A percentile compares a stretch with the other conserved stretches of the same genome.
These are phyloP conservation scores for Seladonia tumulorum DNA, from an alignment of 2,888 invertebrate genomes.

Conservation along the genomic window DNA sequence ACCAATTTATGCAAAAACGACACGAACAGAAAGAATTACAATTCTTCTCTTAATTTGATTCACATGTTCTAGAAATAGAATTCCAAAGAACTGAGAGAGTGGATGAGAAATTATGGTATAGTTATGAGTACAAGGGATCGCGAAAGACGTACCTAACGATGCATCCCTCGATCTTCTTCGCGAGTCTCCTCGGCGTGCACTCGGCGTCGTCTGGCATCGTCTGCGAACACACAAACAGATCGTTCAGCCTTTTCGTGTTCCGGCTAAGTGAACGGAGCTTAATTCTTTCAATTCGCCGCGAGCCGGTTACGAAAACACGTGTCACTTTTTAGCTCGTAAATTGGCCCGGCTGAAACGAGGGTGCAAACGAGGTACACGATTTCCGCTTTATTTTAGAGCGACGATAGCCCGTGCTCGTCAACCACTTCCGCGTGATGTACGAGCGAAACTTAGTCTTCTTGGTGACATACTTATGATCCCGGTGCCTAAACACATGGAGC, in stretches of 20 bases:
- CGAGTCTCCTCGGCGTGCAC: constrained; percentile 46
- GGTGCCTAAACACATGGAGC: constrained; percentile 47
- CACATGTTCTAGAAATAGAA: not conserved
- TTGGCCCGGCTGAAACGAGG: constrained; percentile 25
- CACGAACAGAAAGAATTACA: not conserved
- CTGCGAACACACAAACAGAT: constrained; percentile 45
- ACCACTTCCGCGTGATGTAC: constrained; percentile 64
- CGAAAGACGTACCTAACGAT: constrained; percentile 63
- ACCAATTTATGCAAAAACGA: not conserved
- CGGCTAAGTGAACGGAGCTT: not conserved
- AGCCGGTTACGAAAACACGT: constrained; percentile 13
- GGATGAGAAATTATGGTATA: not conserved
- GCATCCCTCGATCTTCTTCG: constrained; percentile 65
- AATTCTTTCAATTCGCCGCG: not conserved
- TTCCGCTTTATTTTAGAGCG: constrained; percentile 50
- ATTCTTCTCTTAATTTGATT: not conserved
- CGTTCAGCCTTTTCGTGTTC: not conserved
- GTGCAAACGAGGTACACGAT: constrained; percentile 35
- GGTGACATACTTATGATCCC: constrained; percentile 52
- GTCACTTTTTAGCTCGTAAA: constrained; percentile 51
- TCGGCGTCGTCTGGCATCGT: constrained; percentile 44
- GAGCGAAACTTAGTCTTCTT: constrained; percentile 57
- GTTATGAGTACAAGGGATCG: not conserved
- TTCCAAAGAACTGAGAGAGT: not conserved
- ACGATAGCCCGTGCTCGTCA: constrained; percentile 55